Conservation (phyloP, 1,140 invertebrate species). For the Berghia stephanieae region DNA sequence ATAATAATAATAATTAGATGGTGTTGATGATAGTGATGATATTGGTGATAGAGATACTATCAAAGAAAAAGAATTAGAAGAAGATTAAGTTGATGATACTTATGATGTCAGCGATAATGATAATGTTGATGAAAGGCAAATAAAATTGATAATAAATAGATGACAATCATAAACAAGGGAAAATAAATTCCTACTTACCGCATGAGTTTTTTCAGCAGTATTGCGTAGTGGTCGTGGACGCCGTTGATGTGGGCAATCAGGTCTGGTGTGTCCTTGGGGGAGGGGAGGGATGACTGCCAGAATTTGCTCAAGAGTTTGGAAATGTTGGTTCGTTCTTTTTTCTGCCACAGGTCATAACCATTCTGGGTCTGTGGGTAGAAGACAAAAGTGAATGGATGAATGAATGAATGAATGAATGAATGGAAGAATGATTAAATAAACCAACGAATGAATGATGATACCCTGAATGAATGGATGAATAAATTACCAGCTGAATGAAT, state of each 20-base stretch:
- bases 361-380: conserved; percentile 47
- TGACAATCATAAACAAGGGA: too few relatives aligned
- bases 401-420: background rate
- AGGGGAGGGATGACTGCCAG: conserved; percentile 53
- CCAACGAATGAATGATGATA: too few relatives aligned
- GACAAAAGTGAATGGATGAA: conserved; percentile 16
- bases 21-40: too few relatives aligned
- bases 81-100: too few relatives aligned
- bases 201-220: conserved; percentile 52
- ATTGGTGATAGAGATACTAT: too few relatives aligned
- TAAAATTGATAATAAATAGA: too few relatives aligned
- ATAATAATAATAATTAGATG: too few relatives aligned
- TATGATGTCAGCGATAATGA: too few relatives aligned
- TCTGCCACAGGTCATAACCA: conserved; percentile 59
- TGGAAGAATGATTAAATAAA: background rate
- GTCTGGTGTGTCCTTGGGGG: conserved; percentile 38
- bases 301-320: conserved; percentile 56
- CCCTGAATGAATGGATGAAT: too few relatives aligned
- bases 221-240: conserved; percentile 52
- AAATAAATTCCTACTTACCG: too few relatives aligned
- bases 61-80: too few relatives aligned
- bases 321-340: conserved; percentile 50
- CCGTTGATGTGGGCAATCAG: conserved; percentile 33
- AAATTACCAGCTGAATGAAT: background rate
- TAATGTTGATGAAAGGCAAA: too few relatives aligned